These are phyloP conservation scores for Drosophila murphyi DNA, from an alignment of 1,140 invertebrate species.

Conservation along the genomic window DNA sequence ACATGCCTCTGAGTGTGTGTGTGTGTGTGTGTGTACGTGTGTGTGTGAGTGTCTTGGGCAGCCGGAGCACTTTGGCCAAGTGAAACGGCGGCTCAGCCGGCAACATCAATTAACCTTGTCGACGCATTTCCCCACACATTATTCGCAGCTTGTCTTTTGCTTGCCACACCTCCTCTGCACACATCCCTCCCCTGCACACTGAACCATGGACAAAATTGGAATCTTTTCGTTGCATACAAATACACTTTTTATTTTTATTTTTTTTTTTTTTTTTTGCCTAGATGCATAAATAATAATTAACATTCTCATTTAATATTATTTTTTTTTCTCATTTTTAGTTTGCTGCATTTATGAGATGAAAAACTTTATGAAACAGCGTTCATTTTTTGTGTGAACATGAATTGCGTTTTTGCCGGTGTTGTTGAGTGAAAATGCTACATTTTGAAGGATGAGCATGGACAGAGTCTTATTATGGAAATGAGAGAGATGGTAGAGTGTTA, in stretches of 20 bases:
- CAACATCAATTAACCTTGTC: slow-evolving; percentile 57
- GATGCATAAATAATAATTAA: too few species aligned
- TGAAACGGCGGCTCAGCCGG: slow-evolving; percentile 43
- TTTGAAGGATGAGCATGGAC: too few species aligned
- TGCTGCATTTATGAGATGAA: too few species aligned
- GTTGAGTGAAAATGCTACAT: too few species aligned
- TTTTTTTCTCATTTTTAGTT: too few species aligned
- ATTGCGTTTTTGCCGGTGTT: too few species aligned
- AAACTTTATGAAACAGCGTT: too few species aligned
- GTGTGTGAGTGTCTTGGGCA: slow-evolving; percentile 14
- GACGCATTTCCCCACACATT: slow-evolving; percentile 35
- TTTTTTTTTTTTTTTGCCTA: not conserved
- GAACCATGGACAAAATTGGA: not conserved
- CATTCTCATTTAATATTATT: too few species aligned
- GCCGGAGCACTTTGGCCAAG: slow-evolving; percentile 44
- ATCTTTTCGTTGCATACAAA: not conserved
- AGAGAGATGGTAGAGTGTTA: too few species aligned
- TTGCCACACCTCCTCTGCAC: not conserved
- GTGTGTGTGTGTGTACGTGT: slow-evolving; percentile 1
- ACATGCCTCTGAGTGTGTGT: not conserved
- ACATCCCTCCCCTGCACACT: too few species aligned
- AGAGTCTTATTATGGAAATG: too few species aligned
- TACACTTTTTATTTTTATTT: not conserved
- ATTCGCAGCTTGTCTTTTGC: slow-evolving; percentile 11
- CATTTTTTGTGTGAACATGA: too few species aligned